Evolutionary conservation across 1,140 invertebrate species (phyloP), one percentile per base, ranked within the genome.

Genomic region (Tetramorium parvispinum): DNA sequence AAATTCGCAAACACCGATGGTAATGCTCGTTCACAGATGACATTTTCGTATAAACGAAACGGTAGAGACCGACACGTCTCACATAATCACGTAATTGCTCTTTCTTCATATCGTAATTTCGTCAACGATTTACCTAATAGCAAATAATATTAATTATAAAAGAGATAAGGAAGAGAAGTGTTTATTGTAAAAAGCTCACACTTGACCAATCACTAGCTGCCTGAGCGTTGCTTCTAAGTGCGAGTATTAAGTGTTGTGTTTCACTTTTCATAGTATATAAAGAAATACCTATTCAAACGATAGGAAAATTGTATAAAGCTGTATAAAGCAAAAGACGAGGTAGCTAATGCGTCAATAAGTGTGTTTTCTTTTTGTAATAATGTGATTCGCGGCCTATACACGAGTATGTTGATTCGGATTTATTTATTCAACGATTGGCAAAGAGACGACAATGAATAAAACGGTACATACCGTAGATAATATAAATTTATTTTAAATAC

Each of bases 191-290:
- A 93, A 92, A 91, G 91, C 91, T 93, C 89, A 94, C 88, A 92
- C 87, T 91, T 91, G 94, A 94, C 93, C 93, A 95, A 95, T 94
- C 92, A 94, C 93, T 94, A 93, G 92, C 92, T 94, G 93, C 93
- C 93, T 94, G 91, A 92, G 91, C 90, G 88, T 92, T 93, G 91
- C 92, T 94, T 94, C 86, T 90, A 90, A 87, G 83, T 88, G 89
- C 73, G 87, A 90, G 79, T 87, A 85, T 68, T 86, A 82, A 89
- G 81, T 83, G 87, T 85, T 79, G 63, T 79, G 63, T 91, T 91
- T 89, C 59, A 89, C 81, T 85, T 91, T 87, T 43, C 51, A 82
- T 83, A 85, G 78, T n/a, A 13, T 32, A 53, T 49, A 61, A 32
- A 79, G 32, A 66, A 75, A 51, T 53, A 63, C 1, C 3, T 66